A percentile compares a stretch with the other conserved stretches of the same genome.
Conservation (phyloP, 2,888 invertebrate genomes). For the Athalia cordata region DNA sequence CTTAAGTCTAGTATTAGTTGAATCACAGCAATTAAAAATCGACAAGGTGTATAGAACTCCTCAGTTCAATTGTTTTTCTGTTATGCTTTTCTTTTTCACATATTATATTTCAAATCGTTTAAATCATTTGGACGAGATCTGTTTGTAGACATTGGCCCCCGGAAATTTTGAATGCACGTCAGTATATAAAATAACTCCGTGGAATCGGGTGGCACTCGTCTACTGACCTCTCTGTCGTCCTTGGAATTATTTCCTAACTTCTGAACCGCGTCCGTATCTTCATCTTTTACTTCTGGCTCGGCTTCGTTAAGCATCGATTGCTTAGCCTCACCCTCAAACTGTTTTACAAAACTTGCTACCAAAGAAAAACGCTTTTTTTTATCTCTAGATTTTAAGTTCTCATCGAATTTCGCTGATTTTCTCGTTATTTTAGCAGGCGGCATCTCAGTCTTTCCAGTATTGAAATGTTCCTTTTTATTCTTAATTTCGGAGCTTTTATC, state of each 20-base stretch:
- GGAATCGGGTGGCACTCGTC: conserved; percentile 50
- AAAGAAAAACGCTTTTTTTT: conserved; percentile 67
- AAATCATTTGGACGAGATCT: conserved; percentile 57
- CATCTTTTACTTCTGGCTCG: conserved; percentile 50
- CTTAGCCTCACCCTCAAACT: conserved; percentile 66
- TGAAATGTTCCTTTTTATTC: conserved; percentile 54
- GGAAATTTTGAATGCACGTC: conserved; percentile 49
- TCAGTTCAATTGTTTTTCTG: not conserved
- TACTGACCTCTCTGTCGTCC: conserved; percentile 73
- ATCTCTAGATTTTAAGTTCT: not conserved
- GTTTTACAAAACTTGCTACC: conserved; percentile 69
- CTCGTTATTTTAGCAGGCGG: not conserved
- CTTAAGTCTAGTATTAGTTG: conserved; percentile 47
- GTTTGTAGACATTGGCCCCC: conserved; percentile 70
- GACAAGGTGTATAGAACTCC: conserved; percentile 19
- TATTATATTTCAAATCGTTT: conserved; percentile 12
- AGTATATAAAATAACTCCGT: too few relatives aligned
- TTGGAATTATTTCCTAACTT: conserved; percentile 37
- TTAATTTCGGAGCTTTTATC: conserved; percentile 62
- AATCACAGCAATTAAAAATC: conserved; percentile 43
- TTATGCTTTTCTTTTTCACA: not conserved
- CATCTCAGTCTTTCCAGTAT: not conserved
- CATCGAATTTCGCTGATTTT: conserved; percentile 11
- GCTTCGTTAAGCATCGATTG: conserved; percentile 50
- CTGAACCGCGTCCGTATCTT: conserved; percentile 27